phyloP scores from a whole-genome alignment of 2,797 vertebrate species.

The Poeciliopsis gracilis region DNA sequence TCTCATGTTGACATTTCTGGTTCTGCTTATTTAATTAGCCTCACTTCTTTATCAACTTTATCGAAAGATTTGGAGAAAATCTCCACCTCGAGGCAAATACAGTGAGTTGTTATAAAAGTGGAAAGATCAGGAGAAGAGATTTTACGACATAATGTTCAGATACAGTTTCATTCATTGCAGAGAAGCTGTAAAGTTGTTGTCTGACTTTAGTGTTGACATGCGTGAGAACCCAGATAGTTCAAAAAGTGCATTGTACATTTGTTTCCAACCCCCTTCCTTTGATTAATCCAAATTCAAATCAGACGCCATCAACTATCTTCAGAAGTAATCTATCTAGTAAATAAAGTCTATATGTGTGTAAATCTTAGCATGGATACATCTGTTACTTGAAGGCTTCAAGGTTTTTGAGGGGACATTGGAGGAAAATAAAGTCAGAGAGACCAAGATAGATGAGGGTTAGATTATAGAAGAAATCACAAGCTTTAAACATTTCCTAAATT shows the following conservation, averaged over 20 bases:
- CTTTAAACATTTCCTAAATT: not conserved
- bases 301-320: not conserved
- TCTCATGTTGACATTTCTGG: not conserved
- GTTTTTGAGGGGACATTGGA: not conserved
- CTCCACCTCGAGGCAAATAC: not conserved
- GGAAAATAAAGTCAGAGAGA: not conserved
- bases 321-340: not conserved
- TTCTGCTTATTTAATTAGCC: not conserved
- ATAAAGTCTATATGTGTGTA: not conserved
- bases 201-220: not conserved
- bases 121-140: not conserved
- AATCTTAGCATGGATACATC: not conserved
- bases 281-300: not conserved
- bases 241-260: not conserved
- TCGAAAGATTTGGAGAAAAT: not conserved
- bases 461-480: not conserved
- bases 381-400: not conserved
- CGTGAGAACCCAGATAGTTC: not conserved
- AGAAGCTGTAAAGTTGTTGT: not conserved
- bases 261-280: not conserved
- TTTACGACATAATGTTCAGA: not conserved
- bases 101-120: not conserved
- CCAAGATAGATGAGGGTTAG: not conserved
- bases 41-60: not conserved
- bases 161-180: not conserved